A percentile compares a stretch with the other conserved stretches of the same genome.
These are phyloP conservation scores for Mesodorylaimus sp. DNA, from an alignment of 2,888 invertebrate species.

Conservation along the genomic window DNA sequence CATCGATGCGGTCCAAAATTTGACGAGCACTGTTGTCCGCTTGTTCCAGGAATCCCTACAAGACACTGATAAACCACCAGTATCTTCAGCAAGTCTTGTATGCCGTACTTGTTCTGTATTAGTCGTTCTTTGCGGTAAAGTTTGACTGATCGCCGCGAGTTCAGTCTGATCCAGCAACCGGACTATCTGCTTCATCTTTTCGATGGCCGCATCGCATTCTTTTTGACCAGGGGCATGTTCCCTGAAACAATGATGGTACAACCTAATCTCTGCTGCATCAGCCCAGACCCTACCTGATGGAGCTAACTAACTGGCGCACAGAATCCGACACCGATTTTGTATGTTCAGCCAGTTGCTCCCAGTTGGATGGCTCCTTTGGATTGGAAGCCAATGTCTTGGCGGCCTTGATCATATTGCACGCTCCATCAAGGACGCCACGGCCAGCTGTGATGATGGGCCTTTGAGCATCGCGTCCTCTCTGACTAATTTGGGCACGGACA, in stretches of 20 bases:
- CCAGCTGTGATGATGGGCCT: slow-evolving; percentile 72
- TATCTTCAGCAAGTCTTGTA: no score
- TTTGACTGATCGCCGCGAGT: slow-evolving; percentile 66
- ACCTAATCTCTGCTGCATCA: neutral
- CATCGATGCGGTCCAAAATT: slow-evolving; percentile 63
- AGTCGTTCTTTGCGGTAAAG: slow-evolving; percentile 47
- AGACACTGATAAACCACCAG: no score
- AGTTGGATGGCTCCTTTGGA: slow-evolving; percentile 74
- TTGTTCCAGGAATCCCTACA: slow-evolving; percentile 49
- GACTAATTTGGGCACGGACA: slow-evolving; percentile 72
- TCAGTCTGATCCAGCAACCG: slow-evolving; percentile 67
- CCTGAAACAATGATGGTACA: slow-evolving; percentile 34
- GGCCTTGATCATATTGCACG: slow-evolving; percentile 68
- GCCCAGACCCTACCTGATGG: slow-evolving; percentile 47
- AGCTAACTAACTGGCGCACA: slow-evolving; percentile 76
- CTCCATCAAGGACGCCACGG: slow-evolving; percentile 56
- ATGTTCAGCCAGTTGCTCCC: slow-evolving; percentile 79
- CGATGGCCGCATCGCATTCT: slow-evolving; percentile 68
- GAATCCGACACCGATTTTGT: slow-evolving; percentile 89
- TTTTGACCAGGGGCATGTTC: slow-evolving; percentile 89
- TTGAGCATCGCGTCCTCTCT: slow-evolving; percentile 60
- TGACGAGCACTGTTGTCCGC: slow-evolving; percentile 59
- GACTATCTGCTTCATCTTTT: slow-evolving; percentile 53
- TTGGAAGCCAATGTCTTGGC: slow-evolving; percentile 70
- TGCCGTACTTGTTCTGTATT: slow-evolving; percentile 45